These are phyloP conservation scores for Cephus nigrinus DNA, from an alignment of 2,888 invertebrate species.

Conservation along the genomic window DNA sequence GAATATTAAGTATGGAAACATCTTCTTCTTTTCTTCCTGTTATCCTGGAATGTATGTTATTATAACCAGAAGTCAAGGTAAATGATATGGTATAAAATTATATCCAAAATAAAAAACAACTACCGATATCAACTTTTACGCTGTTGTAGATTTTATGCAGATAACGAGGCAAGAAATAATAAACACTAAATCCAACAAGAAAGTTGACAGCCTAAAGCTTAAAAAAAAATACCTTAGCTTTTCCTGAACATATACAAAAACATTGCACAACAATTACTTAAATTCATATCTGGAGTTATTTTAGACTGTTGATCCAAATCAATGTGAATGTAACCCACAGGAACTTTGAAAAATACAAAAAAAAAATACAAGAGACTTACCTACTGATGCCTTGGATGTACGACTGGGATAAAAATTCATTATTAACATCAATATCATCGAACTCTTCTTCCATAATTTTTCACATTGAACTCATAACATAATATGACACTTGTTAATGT, in stretches of 20 bases:
- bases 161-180: neutral
- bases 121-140: neutral
- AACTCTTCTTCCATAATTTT: neutral
- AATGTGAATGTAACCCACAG: neutral
- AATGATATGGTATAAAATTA: neutral
- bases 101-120: neutral
- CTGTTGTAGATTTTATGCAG: neutral
- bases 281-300: neutral
- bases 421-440: neutral
- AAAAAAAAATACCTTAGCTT: neutral
- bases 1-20: neutral
- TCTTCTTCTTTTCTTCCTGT: neutral
- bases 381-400: conserved; percentile 8
- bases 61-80: neutral
- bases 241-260: neutral
- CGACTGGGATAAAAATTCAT: conserved; percentile 6
- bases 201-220: neutral
- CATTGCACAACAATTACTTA: neutral
- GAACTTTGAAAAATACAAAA: neutral
- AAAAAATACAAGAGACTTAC: neutral
- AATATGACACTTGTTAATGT: neutral
- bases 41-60: neutral
- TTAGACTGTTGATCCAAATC: neutral
- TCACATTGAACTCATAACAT: neutral
- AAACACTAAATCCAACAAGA: neutral